Evolutionary conservation across 2,888 invertebrate species (phyloP).

Genomic region (Lithophane socia): DNA sequence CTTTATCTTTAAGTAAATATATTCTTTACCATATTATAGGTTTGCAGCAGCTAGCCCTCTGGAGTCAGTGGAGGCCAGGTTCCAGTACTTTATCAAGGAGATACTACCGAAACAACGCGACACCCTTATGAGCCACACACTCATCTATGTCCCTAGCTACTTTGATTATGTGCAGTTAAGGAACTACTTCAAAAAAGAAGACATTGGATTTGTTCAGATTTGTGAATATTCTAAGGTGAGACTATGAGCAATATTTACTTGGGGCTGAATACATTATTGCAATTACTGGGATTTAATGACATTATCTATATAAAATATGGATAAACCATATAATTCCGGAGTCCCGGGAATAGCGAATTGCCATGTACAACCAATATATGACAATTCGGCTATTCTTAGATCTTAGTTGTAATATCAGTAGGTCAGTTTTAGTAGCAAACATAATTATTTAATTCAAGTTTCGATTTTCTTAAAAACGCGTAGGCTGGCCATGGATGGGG

Average conservation of each 20-base stretch:
- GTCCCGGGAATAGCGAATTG: not conserved
- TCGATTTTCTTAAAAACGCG: not conserved
- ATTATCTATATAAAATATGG: not conserved
- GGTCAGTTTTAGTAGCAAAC: not conserved
- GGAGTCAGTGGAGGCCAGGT: slow-evolving; percentile 94
- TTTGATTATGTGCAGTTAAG: slow-evolving; percentile 98
- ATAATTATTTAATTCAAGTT: not conserved
- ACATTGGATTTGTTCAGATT: slow-evolving; percentile 96
- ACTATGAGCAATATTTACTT: not conserved
- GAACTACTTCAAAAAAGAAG: slow-evolving; percentile 97
- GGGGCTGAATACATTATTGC: not conserved
- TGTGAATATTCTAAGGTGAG: slow-evolving; percentile 96
- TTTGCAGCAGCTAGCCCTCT: slow-evolving; percentile 92
- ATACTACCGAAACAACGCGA: slow-evolving; percentile 95
- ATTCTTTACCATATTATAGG: slow-evolving; percentile 76
- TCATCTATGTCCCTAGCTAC: slow-evolving; percentile 98
- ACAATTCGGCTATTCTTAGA: too few species aligned
- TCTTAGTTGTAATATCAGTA: not conserved
- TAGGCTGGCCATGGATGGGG: not conserved
- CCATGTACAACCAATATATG: too few species aligned
- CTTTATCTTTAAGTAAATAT: not conserved
- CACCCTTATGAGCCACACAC: slow-evolving; percentile 94
- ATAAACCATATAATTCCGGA: not conserved
- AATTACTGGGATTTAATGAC: not conserved
- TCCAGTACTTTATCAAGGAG: slow-evolving; percentile 95